phyloP scores from a whole-genome alignment of 2,113 vertebrate species.

The Rhabdomys dilectus region DNA sequence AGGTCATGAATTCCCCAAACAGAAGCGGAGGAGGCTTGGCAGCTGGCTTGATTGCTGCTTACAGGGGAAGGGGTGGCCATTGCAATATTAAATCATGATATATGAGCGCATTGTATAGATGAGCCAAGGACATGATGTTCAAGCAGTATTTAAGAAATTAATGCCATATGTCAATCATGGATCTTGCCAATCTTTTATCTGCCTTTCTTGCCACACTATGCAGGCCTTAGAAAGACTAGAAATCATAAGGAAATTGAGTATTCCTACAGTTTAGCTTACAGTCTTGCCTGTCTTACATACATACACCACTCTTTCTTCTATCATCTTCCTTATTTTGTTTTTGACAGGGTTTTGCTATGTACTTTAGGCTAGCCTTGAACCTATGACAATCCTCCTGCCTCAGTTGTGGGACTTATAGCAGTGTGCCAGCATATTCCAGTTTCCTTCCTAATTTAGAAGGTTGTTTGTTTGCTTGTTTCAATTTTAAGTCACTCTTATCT shows the following conservation, averaged over 20 bases:
- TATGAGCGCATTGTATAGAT: not conserved
- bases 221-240: not conserved
- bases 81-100: not conserved
- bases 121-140: not conserved
- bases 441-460: not conserved
- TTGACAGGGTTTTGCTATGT: not conserved
- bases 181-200: conserved; percentile 21
- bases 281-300: not conserved
- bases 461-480: not conserved
- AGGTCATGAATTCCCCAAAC: not conserved
- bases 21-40: not conserved
- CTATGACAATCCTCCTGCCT: not conserved
- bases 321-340: not conserved
- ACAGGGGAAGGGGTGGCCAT: not conserved
- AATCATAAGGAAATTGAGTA: not conserved
- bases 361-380: not conserved
- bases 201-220: not conserved
- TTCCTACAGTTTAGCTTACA: not conserved
- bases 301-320: not conserved
- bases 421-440: not conserved
- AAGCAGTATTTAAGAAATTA: conserved; percentile 19
- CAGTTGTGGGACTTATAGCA: not conserved
- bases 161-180: not conserved
- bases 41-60: not conserved
- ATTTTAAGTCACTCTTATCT: not conserved